Evolutionary conservation across 1,140 invertebrate genomes (phyloP), one percentile per base, ranked within the genome.

Genomic region (Conopomorpha cramerella): DNA sequence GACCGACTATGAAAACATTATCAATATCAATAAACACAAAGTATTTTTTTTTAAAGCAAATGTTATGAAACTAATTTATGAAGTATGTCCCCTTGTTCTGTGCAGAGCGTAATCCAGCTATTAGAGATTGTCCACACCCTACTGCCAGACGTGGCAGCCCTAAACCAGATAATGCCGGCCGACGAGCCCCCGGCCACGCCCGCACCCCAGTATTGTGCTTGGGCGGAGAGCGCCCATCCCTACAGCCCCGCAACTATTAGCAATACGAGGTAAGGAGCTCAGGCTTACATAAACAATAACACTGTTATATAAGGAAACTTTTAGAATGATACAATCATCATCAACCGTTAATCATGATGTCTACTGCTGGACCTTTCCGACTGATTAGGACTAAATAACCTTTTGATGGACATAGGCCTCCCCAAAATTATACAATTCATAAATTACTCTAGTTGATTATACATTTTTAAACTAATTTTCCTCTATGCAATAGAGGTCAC

Each of bases 171-270:
- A 26, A 71, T 79, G 44, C 58, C 78, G 31, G 39, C 64, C 36
- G 56, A 68, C 43, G 52, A 84, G 8, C 15, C 16, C 14, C 32
- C 43, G 7, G 40, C 47, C 3, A 43, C 55, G 8, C 81, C 89
- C 7, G 92, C 90, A 1, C 89, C 88, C 43, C 84, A 88, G 51
- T 91, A 95, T 76, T 96, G 95, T 60, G 90, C 93, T 7, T 87
- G 93, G 80, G 85, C 98, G 6, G 95, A 99, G 78, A 96, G 94
- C 67, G 93, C 96, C 19, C 96, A 99, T 82, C 96, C 96, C 0
- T 99, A 99, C 71, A 93, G 94, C 74, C 88, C 91, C 25, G 89
- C 93, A 2, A 86, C 87, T 31, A 90, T 96, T 8, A 87, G 86
- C 23, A 91, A 91, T 77, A 95, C 94, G 67, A 84, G 85, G 89